Conservation (phyloP, 2,888 invertebrate genomes). For the Aphodius sticticus region DNA sequence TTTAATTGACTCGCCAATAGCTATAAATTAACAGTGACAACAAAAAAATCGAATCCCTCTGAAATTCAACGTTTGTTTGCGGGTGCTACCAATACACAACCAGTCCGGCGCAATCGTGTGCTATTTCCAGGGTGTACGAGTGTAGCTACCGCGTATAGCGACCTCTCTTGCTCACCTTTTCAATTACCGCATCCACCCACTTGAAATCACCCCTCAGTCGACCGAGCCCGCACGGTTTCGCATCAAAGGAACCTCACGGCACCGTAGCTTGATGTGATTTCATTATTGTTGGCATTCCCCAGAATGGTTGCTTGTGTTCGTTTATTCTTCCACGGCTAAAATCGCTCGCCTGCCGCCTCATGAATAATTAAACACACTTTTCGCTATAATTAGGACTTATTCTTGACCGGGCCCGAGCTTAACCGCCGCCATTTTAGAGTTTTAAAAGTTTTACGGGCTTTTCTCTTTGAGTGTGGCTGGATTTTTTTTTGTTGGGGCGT, state of each 20-base stretch:
- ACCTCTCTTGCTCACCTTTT: not conserved
- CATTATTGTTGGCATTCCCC: not conserved
- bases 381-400: not conserved
- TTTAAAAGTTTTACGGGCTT: not conserved
- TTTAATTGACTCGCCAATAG: not conserved
- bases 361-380: conserved; percentile 4
- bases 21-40: not conserved
- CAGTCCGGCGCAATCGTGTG: too few species aligned
- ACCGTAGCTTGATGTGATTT: not conserved
- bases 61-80: not conserved
- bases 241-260: not conserved
- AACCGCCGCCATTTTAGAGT: not conserved
- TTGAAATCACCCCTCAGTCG: not conserved
- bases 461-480: not conserved
- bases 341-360: not conserved
- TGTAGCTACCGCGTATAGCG: not conserved
- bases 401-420: not conserved
- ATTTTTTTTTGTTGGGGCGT: not conserved
- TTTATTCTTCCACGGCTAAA: not conserved
- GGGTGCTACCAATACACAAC: not conserved
- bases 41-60: not conserved
- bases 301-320: not conserved
- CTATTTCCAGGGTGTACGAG: not conserved
- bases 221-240: not conserved
- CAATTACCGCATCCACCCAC: not conserved